A percentile compares a stretch with the other conserved stretches of the same genome.
phyloP scores from a whole-genome alignment of 2,888 invertebrate species.

The Sisyra nigra region DNA sequence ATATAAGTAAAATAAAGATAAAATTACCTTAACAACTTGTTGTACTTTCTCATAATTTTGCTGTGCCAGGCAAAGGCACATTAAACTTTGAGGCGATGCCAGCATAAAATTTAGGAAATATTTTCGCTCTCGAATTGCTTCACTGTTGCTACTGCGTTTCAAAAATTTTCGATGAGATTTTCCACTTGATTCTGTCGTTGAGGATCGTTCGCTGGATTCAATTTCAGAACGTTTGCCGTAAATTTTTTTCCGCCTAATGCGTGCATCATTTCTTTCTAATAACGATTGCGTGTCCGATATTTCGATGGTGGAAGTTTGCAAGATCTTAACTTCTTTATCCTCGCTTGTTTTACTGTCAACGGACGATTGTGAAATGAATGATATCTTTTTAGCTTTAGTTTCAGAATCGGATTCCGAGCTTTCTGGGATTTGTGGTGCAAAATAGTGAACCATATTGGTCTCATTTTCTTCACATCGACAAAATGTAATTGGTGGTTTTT shows the following conservation, averaged over 20 bases:
- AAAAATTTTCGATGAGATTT: constrained; percentile 7
- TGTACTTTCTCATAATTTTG: constrained; percentile 58
- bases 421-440: constrained; percentile 20
- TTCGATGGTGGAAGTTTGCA: not conserved
- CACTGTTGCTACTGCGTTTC: constrained; percentile 3
- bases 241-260: not conserved
- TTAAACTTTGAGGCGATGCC: constrained; percentile 55
- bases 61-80: constrained; percentile 58
- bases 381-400: constrained; percentile 25
- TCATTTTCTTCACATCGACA: constrained; percentile 19
- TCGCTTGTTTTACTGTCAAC: constrained; percentile 11
- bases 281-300: not conserved
- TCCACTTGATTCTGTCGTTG: constrained; percentile 10
- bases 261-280: not conserved
- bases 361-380: constrained; percentile 24
- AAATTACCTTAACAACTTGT: constrained; percentile 61
- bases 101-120: constrained; percentile 52
- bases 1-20: no score
- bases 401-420: constrained; percentile 26
- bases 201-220: constrained; percentile 7
- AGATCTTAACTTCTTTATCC: not conserved
- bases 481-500: constrained; percentile 11
- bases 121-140: not conserved
- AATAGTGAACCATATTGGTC: not conserved
- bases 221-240: constrained; percentile 1